These are phyloP conservation scores for Ischnura elegans DNA, from an alignment of 2,888 invertebrate genomes.

Conservation along the genomic window DNA sequence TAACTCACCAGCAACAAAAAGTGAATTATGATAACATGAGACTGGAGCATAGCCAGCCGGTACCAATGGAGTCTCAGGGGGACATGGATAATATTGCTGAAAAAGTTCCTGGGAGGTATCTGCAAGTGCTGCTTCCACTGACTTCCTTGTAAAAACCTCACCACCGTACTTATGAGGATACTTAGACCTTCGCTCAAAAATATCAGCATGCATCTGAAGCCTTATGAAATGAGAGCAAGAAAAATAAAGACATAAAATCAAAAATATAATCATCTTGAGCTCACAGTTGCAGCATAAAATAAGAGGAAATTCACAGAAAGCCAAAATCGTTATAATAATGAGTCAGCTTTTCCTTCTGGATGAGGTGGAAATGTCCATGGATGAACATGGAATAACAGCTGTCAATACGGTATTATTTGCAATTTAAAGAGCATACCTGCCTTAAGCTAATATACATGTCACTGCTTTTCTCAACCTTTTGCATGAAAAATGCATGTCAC, in stretches of 20 bases:
- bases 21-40: conserved; percentile 81
- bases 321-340: too few relatives aligned
- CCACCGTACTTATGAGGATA: conserved; percentile 77
- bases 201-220: conserved; percentile 78
- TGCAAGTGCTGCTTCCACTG: conserved; percentile 81
- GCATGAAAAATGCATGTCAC: too few relatives aligned
- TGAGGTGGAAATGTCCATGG: too few relatives aligned
- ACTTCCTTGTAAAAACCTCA: conserved; percentile 83
- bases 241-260: not conserved
- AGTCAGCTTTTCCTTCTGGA: too few relatives aligned
- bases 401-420: too few relatives aligned
- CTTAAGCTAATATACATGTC: too few relatives aligned
- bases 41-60: conserved; percentile 79
- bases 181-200: conserved; percentile 77
- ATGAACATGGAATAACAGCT: too few relatives aligned
- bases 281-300: conserved; percentile 68
- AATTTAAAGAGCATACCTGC: too few relatives aligned
- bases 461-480: too few relatives aligned
- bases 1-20: conserved; percentile 82
- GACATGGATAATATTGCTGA: conserved; percentile 79
- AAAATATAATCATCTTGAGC: not conserved
- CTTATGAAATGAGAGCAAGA: conserved; percentile 74
- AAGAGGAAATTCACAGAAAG: not conserved
- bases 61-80: conserved; percentile 78
- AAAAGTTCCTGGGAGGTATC: conserved; percentile 79